Base-by-base conservation (phyloP, 2,888 invertebrate species). In the Halictus quadricinctus region DNA sequence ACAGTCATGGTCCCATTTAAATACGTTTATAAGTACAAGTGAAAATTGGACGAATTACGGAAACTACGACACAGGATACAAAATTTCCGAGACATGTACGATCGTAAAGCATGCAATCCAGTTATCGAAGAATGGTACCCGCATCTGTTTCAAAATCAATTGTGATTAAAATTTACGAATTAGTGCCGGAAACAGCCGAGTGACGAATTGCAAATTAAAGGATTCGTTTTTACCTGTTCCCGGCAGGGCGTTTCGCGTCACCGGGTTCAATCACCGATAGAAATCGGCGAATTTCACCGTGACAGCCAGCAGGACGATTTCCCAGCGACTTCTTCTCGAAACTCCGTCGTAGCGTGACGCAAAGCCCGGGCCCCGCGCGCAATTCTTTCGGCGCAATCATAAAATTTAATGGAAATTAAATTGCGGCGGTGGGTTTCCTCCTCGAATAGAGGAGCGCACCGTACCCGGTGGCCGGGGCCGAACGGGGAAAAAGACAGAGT, bases 371-470 rank as follows among this genome's bases (percentile, higher is more conserved):
- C 50, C 10, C 13, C 21, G 43, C 29, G 72, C 66, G 81, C 66
- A 76, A 82, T 80, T 60, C 76, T 64, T 85, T 80, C 77, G 80
- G 74, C 43, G 83, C 79, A 87, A 87, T 88, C 84, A 80, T 84
- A 83, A 88, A 88, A 84, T 84, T 82, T 89, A 83, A 89, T 89
- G 84, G 83, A 87, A 89, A 89, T 85, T 81, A 83, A 89, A 89
- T 89, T 86, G 81, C 84, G 77, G 76, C 64, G 66, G 83, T 66
- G 76, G 80, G 79, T 80, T 80, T 80, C 66, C 82, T 25, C 60
- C 29, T 13, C 29, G 15, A 15, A 60, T 25, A 25, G 60, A 13
- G 29, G 60, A 25, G 60, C 60, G 83, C 80, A 85, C 81, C 79
- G 75, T 64, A 25, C 76, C 79, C 69, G 72, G 29, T n/a, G 15